These are phyloP conservation scores for Plebejus melissa DNA, from an alignment of 2,888 invertebrate species.

Conservation along the genomic window DNA sequence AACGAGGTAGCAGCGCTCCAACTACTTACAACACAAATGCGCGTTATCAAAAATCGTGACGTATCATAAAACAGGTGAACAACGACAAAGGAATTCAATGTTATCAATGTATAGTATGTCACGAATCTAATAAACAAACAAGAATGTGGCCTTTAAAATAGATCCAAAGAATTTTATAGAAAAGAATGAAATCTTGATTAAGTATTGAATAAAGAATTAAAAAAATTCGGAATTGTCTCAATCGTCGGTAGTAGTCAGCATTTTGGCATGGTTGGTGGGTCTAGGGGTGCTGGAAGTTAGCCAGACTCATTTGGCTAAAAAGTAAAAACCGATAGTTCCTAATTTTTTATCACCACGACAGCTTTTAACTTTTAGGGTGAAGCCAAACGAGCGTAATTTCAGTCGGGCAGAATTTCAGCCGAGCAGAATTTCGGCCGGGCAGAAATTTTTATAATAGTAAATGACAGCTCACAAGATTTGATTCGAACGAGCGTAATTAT, in stretches of 20 bases:
- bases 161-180: not conserved
- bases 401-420: too few relatives aligned
- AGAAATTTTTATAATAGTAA: too few relatives aligned
- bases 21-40: not conserved
- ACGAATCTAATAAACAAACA: conserved; percentile 21
- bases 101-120: conserved; percentile 29
- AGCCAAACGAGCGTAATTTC: too few relatives aligned
- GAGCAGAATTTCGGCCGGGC: too few relatives aligned
- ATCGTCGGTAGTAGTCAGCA: not conserved
- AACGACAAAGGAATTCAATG: conserved; percentile 25
- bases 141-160: not conserved
- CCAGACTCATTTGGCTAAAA: not conserved
- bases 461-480: too few relatives aligned
- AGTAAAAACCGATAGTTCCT: not conserved
- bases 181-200: not conserved
- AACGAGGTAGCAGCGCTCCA: not conserved
- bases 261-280: not conserved
- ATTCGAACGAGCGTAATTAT: too few relatives aligned
- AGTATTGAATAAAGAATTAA: not conserved
- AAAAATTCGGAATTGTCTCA: not conserved
- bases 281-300: not conserved
- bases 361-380: not conserved
- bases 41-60: conserved; percentile 10
- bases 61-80: conserved; percentile 17
- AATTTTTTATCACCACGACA: not conserved